phyloP scores from a whole-genome alignment of 2,888 invertebrate species.

The Platycnemis pennipes region DNA sequence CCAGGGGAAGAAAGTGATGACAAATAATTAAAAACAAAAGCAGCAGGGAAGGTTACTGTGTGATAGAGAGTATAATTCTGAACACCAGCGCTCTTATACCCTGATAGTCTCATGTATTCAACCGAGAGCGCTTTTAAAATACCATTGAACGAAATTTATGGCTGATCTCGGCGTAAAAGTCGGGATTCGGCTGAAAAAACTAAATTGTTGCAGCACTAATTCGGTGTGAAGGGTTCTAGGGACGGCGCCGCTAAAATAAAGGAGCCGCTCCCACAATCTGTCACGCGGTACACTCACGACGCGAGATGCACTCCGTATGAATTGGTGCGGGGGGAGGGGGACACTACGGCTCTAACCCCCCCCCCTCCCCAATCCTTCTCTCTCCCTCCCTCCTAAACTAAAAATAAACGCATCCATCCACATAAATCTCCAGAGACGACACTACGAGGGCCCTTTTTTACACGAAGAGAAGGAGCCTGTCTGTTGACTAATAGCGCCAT shows the following conservation, averaged over 20 bases:
- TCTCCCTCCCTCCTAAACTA: neutral
- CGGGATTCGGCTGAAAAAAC: neutral
- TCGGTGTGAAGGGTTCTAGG: neutral
- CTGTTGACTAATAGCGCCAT: conserved; percentile 21
- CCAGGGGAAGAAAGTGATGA: no score
- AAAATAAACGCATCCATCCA: neutral
- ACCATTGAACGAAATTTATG: conserved; percentile 5
- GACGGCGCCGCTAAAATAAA: neutral
- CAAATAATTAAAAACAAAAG: no score
- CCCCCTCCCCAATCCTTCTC: neutral
- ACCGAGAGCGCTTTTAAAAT: conserved; percentile 15
- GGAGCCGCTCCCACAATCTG: neutral
- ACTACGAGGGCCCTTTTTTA: neutral
- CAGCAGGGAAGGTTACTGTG: neutral
- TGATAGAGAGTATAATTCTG: neutral
- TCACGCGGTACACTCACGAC: neutral
- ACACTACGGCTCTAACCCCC: neutral
- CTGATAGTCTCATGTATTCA: neutral
- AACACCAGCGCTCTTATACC: neutral
- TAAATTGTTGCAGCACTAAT: neutral
- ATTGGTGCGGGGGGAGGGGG: neutral
- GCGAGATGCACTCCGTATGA: neutral
- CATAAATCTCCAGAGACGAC: conserved; percentile 25
- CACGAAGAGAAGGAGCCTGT: neutral
- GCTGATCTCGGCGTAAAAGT: neutral